Percentiles rank a stretch among this genome's conserved stretches.
Evolutionary conservation across 2,888 invertebrate genomes (phyloP).

Genomic region (Mimumesa dahlbomi): DNA sequence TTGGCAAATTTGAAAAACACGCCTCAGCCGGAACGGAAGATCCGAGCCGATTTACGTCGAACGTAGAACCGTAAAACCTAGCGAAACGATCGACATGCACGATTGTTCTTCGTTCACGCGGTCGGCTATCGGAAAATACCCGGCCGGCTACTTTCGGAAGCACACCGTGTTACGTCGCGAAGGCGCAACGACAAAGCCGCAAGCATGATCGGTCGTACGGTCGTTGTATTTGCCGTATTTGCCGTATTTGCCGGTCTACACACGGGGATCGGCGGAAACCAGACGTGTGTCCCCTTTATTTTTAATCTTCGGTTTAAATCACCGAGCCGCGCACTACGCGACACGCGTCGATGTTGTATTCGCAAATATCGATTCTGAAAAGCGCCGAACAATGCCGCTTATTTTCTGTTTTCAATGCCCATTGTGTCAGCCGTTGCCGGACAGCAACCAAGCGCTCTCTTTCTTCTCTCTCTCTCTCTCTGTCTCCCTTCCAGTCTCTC

Average conservation of each 20-base stretch:
- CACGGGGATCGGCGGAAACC: conserved; percentile 48
- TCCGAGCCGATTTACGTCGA: neutral
- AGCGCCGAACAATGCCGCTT: conserved; percentile 79
- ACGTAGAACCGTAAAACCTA: conserved; percentile 21
- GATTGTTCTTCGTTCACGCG: conserved; percentile 58
- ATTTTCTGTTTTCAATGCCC: conserved; percentile 79
- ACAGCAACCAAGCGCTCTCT: conserved; percentile 53
- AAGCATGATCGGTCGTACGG: too few species aligned
- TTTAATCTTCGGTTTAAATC: conserved; percentile 75
- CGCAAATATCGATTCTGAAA: conserved; percentile 80
- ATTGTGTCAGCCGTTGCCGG: conserved; percentile 70
- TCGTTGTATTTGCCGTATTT: too few species aligned
- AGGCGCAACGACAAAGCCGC: conserved; percentile 47
- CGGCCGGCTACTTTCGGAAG: conserved; percentile 50
- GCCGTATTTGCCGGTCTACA: conserved; percentile 17
- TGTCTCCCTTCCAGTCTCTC: conserved; percentile 14
- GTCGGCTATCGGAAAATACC: conserved; percentile 60
- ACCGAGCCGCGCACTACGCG: conserved; percentile 60
- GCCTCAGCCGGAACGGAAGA: too few species aligned
- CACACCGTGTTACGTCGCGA: conserved; percentile 27
- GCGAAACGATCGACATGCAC: conserved; percentile 54
- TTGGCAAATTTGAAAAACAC: too few species aligned
- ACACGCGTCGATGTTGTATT: conserved; percentile 72
- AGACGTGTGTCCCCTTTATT: conserved; percentile 72
- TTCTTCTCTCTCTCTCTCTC: neutral